Evolutionary conservation across 1,140 invertebrate genomes (phyloP).

Genomic region (Palaemon carinicauda): DNA sequence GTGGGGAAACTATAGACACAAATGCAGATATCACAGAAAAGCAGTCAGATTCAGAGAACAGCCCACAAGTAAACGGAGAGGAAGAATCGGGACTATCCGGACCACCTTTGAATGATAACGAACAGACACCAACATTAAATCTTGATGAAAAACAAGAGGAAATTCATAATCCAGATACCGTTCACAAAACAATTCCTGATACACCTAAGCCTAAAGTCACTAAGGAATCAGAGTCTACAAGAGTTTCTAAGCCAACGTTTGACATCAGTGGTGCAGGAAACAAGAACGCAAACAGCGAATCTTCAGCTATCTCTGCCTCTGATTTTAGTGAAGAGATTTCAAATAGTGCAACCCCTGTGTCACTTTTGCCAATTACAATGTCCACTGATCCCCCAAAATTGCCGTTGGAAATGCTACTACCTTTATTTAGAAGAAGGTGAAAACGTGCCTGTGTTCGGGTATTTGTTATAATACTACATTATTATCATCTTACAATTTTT

Average conservation of each 20-base stretch:
- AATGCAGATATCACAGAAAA: too few relatives aligned
- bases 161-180: too few relatives aligned
- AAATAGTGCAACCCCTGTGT: not conserved
- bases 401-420: slow-evolving; percentile 31
- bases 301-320: not conserved
- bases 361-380: slow-evolving; percentile 30
- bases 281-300: not conserved
- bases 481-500: not conserved
- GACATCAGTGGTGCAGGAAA: not conserved
- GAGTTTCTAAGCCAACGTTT: slow-evolving; percentile 24
- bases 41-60: too few relatives aligned
- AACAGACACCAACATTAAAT: too few relatives aligned
- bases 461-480: not conserved
- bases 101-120: too few relatives aligned
- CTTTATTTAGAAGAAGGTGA: slow-evolving; percentile 20
- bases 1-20: too few relatives aligned
- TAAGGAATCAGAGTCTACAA: not conserved
- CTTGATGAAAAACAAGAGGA: too few relatives aligned
- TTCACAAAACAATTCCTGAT: too few relatives aligned
- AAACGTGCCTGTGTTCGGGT: not conserved
- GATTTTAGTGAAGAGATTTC: not conserved
- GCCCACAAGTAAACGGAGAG: too few relatives aligned
- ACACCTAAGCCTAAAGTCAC: too few relatives aligned
- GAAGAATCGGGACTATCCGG: too few relatives aligned
- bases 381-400: slow-evolving; percentile 20